Evolutionary conservation across 2,113 vertebrate genomes (phyloP).

Genomic region (Malurus elegans): DNA sequence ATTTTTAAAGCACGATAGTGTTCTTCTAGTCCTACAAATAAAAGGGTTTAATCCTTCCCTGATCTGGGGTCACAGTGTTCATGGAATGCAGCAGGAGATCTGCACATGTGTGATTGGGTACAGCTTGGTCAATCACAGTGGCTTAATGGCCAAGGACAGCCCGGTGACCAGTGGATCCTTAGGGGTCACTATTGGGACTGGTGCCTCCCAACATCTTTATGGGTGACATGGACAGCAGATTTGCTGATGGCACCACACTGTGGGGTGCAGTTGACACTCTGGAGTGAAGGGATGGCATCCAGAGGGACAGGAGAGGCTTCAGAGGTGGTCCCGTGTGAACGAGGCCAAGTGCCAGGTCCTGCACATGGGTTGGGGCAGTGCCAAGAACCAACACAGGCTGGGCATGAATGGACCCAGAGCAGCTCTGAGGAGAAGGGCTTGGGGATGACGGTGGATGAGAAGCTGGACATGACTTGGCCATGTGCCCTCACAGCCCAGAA

Average conservation of each 20-base stretch:
- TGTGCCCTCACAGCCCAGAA: not conserved
- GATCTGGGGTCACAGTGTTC: not conserved
- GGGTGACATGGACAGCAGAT: not conserved
- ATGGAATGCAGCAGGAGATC: not conserved
- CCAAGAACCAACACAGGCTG: not conserved
- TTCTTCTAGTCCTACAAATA: not conserved
- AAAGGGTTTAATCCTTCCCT: not conserved
- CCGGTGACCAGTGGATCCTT: not conserved
- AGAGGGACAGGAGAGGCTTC: not conserved
- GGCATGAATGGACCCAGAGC: not conserved
- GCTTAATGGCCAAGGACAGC: not conserved
- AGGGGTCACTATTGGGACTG: not conserved
- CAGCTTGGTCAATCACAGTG: not conserved
- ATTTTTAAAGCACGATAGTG: not conserved
- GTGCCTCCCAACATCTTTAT: fast-evolving
- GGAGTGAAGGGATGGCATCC: not conserved
- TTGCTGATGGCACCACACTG: not conserved
- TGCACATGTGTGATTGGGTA: fast-evolving
- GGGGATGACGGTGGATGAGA: not conserved
- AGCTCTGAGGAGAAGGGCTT: not conserved
- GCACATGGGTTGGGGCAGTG: not conserved
- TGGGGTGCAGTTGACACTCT: too few relatives aligned
- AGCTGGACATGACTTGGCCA: not conserved
- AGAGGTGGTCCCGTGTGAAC: not conserved
- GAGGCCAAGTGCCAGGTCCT: not conserved